Evolutionary conservation across 2,113 vertebrate species (phyloP), one percentile per base, ranked within the genome.

Genomic region (Ia io): DNA sequence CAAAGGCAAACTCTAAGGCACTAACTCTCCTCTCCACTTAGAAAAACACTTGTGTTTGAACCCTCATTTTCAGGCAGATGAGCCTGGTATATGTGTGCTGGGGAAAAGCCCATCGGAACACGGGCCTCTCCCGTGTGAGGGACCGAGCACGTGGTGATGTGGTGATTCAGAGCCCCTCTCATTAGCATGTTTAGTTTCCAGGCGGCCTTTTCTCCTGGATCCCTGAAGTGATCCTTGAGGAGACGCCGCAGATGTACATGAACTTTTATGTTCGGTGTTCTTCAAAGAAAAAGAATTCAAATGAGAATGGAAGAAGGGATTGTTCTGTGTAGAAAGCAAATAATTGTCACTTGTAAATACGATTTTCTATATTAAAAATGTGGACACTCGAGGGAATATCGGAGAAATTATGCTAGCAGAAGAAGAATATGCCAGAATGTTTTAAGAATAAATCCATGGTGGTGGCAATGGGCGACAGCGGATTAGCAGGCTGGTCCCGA

Each of bases 241-340:
- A 92, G 74, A 79, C 61, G 56, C 44, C 1, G 1, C 13, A 37
- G 23, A 42, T 73, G 47, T 28, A 93, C 91, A 88, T 30, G 83
- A 74, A 67, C 30, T 67, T 88, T 49, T 47, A 53, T 8, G 79
- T 28, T 94, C 69, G 18, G 69, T 20, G 35, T 90, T 63, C 71
- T 92, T 96, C 88, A 84, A 91, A 94, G 91, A 82, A 91, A 93
- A 70, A 84, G 93, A 95, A 96, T 97, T 84, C 90, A 95, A 79
- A 61, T 25, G 40, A 83, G 70, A 85, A 14, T 40, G 25, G 87
- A 74, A 90, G 74, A 77, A 83, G 59, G 40, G 7, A 44, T 86
- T 86, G 37, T 88, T 73, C 56, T 40, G 7, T 3, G 32, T 32
- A n/a, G 71, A 83, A 94, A 91, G 71, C 69, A 96, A 69, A 56